Evolutionary conservation across 1,140 invertebrate species (phyloP), one percentile per base, ranked within the genome.

Genomic region (Bursaphelenchus mucronatus): DNA sequence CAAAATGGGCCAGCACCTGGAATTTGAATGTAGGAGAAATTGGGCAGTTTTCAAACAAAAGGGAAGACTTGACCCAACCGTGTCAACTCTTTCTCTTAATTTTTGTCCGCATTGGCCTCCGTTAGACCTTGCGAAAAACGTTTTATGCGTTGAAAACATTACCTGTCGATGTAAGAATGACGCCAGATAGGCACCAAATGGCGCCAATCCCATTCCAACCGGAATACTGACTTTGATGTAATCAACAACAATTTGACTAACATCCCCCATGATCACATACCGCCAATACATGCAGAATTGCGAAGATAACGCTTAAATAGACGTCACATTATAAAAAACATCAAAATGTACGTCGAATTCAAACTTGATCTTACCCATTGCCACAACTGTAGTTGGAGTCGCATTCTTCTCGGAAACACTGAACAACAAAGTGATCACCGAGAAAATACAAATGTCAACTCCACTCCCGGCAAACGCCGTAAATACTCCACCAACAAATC

Each of bases 151-250:
- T 30, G 19, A 40, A 73, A 47, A 63, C 3, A 13, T 9, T n/a
- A 81, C 77, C 51, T 75, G 71, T 44, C 79, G 67, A 64, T 81
- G 79, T 61, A 81, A 81, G 67, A 81, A 79, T 9, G 74, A 81
- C 11, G 75, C 77, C 21, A 81, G 61, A 55, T 80, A 76, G 21
- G 73, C 66, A 21, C 79, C 79, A 39, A 81, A 49, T 44, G 79
- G 79, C 30, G 78, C 79, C 44, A 65, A 70, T n/a, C 72, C 58
- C 19, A 73, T 67, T 39, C 68, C 68, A 15, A 81, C 72, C 8
- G 79, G 79, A n/a, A 80, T 17, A 8, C 30, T 30, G 21, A 73
- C 68, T 21, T 70, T 70, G 7, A 70, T 64, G 63, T 78, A 81
- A 54, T 81, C 70, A 66, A 66, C 81, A 0, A 76, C 74, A 39